Evolutionary conservation across 2,888 invertebrate genomes (phyloP).

Genomic region (Serrognathus titanus): DNA sequence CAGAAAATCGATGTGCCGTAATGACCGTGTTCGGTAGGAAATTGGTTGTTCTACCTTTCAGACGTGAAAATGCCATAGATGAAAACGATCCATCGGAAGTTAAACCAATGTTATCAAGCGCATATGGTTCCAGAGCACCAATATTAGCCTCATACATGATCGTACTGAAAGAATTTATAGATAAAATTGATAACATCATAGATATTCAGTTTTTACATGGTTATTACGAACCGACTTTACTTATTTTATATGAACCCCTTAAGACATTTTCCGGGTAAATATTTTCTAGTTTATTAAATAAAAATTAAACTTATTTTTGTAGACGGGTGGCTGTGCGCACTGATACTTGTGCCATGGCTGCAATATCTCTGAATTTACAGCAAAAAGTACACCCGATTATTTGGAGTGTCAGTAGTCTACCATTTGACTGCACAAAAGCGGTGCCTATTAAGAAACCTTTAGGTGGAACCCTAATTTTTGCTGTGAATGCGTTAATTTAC

Average conservation of each 20-base stretch:
- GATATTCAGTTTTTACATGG: conserved; percentile 98
- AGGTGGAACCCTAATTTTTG: conserved; percentile 90
- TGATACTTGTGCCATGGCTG: conserved; percentile 96
- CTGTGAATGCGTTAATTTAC: conserved; percentile 92
- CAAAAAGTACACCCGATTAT: conserved; percentile 96
- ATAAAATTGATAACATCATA: conserved; percentile 92
- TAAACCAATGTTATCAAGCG: conserved; percentile 55
- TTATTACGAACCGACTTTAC: conserved; percentile 96
- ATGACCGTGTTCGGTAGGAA: conserved; percentile 92
- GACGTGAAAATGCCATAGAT: conserved; percentile 79
- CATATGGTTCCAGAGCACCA: conserved; percentile 61
- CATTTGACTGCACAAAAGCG: conserved; percentile 87
- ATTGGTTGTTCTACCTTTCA: conserved; percentile 89
- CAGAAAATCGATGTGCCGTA: conserved; percentile 92
- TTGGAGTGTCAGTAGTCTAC: conserved; percentile 91
- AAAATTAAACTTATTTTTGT: conserved; percentile 23
- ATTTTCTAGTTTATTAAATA: background rate
- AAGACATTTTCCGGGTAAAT: conserved; percentile 95
- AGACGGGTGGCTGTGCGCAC: conserved; percentile 86
- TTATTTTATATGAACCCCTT: conserved; percentile 94
- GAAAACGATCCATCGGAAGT: conserved; percentile 73
- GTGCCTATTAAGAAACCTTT: conserved; percentile 90
- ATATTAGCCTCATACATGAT: conserved; percentile 88
- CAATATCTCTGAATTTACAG: conserved; percentile 92
- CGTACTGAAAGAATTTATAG: conserved; percentile 81